These are phyloP conservation scores for Adineta ricciae DNA, from an alignment of 2,888 invertebrate species.

Conservation along the genomic window DNA sequence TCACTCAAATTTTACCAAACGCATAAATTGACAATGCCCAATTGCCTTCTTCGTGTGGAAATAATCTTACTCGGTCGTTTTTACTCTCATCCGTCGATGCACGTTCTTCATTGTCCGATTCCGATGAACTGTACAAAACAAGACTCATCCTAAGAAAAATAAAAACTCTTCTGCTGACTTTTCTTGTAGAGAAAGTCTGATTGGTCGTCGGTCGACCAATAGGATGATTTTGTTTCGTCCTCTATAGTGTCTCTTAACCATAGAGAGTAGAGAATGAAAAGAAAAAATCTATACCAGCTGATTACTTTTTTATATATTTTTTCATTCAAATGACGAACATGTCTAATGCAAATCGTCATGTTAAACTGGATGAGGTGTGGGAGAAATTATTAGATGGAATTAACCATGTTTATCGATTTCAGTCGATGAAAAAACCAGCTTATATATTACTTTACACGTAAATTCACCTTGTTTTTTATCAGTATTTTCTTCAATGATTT, in stretches of 20 bases:
- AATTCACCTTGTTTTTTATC: not conserved
- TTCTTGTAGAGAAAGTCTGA: not conserved
- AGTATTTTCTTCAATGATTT: not conserved
- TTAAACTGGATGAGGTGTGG: constrained; percentile 28
- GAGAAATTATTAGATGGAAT: constrained; percentile 25
- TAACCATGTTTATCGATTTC: constrained; percentile 28
- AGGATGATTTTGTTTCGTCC: not conserved
- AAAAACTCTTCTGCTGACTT: not conserved
- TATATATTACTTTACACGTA: constrained; percentile 28
- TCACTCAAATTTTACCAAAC: not conserved
- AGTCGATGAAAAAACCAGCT: constrained; percentile 23
- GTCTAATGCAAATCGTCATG: not conserved
- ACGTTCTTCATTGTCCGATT: not conserved
- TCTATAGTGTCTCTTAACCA: not conserved
- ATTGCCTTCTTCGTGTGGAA: constrained; percentile 1
- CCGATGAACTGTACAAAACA: not conserved
- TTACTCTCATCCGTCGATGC: not conserved
- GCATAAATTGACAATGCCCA: not conserved
- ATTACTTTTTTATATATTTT: not conserved
- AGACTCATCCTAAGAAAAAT: not conserved
- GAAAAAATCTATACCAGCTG: not conserved
- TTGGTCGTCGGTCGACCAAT: not conserved
- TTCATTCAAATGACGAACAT: not conserved
- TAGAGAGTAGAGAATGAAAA: not conserved
- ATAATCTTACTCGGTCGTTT: not conserved